Evolutionary conservation across 2,113 vertebrate species (phyloP).

Genomic region (Crotophaga sulcirostris): DNA sequence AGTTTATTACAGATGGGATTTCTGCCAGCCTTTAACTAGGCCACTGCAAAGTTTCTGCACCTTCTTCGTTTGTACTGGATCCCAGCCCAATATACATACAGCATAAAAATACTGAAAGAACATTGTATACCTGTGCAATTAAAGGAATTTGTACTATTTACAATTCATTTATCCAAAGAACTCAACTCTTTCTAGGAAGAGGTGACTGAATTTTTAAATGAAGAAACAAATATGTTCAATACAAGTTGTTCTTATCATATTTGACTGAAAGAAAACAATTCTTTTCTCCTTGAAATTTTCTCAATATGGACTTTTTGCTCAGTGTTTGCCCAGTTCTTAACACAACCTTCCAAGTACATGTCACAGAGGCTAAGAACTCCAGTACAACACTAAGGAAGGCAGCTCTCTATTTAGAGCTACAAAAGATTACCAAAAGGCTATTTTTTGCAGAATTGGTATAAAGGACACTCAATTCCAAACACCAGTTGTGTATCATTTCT

Average conservation of each 20-base stretch:
- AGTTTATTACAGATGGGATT: neutral
- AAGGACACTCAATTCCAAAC: neutral
- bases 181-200: neutral
- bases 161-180: neutral
- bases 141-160: neutral
- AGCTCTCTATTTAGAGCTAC: neutral
- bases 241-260: neutral
- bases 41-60: neutral
- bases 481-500: neutral
- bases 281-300: neutral
- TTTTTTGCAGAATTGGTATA: neutral
- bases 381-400: neutral
- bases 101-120: neutral
- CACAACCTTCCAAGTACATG: neutral
- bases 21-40: neutral
- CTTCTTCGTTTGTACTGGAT: neutral
- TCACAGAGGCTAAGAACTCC: neutral
- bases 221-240: fast-evolving
- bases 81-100: neutral
- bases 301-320: neutral
- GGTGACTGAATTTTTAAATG: neutral
- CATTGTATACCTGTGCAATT: fast-evolving
- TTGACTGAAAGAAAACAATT: neutral
- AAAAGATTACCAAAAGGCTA: neutral
- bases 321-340: neutral